Conservation (phyloP, 2,797 vertebrate species). For the Scyliorhinus canicula region DNA sequence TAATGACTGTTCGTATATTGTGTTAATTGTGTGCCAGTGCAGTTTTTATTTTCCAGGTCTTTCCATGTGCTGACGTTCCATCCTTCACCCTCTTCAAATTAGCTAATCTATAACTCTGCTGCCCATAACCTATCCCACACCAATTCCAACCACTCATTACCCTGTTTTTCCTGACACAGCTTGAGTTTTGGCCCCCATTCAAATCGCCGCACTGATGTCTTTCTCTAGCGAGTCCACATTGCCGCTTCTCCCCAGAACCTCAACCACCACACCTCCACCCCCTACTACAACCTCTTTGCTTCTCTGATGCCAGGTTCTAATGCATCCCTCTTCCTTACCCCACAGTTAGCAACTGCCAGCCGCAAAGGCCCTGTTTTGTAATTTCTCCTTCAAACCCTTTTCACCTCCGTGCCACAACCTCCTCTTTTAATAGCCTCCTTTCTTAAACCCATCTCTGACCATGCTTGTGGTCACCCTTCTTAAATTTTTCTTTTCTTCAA, state of each 20-base stretch:
- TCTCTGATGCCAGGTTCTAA: not conserved
- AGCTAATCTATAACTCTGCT: conserved; percentile 25
- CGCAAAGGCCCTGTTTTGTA: not conserved
- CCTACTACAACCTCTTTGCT: not conserved
- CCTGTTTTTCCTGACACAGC: conserved; percentile 39
- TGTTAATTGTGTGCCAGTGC: not conserved
- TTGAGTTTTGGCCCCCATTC: conserved; percentile 43
- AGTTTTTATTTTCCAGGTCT: not conserved
- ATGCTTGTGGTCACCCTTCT: not conserved
- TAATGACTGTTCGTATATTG: not conserved
- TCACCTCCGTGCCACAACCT: not conserved
- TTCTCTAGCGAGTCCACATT: too few species aligned
- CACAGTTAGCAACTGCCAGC: not conserved
- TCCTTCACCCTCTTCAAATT: not conserved
- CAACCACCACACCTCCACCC: too few species aligned
- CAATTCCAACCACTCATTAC: conserved; percentile 2
- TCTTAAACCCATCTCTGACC: not conserved
- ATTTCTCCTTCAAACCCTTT: not conserved
- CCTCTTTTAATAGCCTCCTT: not conserved
- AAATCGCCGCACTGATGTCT: not conserved
- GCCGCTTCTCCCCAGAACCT: too few species aligned
- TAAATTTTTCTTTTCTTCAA: not conserved
- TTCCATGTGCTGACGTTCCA: not conserved
- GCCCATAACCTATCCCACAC: conserved; percentile 40
- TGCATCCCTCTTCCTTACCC: not conserved